Evolutionary conservation across 53 echinoderm and acorn worm genomes (phyloP).

Genomic region (Pentamera pediparva): DNA sequence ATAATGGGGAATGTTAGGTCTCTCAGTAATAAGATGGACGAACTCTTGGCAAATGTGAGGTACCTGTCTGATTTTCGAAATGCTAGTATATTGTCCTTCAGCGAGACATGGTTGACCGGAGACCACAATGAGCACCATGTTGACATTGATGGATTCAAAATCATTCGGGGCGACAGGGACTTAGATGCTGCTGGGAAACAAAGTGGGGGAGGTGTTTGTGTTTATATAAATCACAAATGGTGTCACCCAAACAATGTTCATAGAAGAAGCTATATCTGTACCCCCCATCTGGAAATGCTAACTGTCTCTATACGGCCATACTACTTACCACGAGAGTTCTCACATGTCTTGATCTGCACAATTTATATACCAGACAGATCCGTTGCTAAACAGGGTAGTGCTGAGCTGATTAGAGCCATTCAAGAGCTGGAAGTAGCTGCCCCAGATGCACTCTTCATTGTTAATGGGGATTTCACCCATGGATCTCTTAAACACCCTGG

Average conservation of each 20-base stretch:
- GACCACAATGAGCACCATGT: not conserved
- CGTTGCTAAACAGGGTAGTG: not conserved
- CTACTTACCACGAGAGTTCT: not conserved
- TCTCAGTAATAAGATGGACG: constrained; percentile 10
- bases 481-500: constrained; percentile 9
- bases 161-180: not conserved
- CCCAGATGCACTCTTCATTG: not conserved
- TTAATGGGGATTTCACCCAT: constrained; percentile 22
- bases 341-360: not conserved
- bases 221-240: not conserved
- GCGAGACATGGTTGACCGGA: not conserved
- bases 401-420: not conserved
- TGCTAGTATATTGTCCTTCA: not conserved
- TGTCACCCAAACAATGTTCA: constrained; percentile 32
- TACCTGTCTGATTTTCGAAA: constrained; percentile 1
- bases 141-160: not conserved
- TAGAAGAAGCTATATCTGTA: not conserved
- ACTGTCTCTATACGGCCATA: constrained; percentile 3
- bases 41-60: not conserved
- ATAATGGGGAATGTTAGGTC: constrained; percentile 25
- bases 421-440: not conserved
- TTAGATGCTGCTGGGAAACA: not conserved
- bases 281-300: constrained; percentile 7
- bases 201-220: not conserved
- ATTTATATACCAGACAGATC: constrained; percentile 7